These are phyloP conservation scores for Raja brachyura DNA, from an alignment of 2,113 vertebrate genomes.

Conservation along the genomic window DNA sequence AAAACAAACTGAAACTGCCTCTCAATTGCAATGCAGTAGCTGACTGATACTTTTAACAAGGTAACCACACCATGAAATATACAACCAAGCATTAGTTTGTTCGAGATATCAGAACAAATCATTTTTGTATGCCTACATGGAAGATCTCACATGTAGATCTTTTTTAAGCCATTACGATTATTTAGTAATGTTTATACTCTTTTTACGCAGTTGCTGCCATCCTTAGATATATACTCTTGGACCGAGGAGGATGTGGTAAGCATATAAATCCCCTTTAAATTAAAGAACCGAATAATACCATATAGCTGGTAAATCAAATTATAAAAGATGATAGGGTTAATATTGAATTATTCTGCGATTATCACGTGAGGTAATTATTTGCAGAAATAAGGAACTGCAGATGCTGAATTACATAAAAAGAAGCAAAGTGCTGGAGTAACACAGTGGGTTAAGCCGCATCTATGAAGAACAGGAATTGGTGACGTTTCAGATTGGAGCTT, in stretches of 20 bases:
- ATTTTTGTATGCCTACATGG: background rate
- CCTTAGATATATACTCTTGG: constrained; percentile 87
- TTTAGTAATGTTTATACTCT: constrained; percentile 38
- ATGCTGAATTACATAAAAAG: too few species aligned
- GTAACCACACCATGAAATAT: background rate
- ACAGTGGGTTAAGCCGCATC: too few species aligned
- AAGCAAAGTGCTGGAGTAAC: too few species aligned
- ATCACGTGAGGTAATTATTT: background rate
- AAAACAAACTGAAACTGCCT: background rate
- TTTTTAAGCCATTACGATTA: background rate
- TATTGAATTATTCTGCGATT: background rate
- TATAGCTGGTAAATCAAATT: background rate
- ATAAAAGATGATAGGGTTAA: background rate
- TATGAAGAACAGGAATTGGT: too few species aligned
- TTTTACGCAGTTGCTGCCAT: constrained; percentile 81
- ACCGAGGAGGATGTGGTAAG: constrained; percentile 95
- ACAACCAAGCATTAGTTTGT: background rate
- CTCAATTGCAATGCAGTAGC: background rate
- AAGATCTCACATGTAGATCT: background rate
- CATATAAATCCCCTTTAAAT: constrained; percentile 39
- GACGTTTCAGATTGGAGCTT: too few species aligned
- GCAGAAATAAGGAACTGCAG: too few species aligned
- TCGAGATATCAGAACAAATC: background rate
- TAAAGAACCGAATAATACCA: background rate
- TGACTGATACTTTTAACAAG: background rate